Evolutionary conservation across 2,797 vertebrate species (phyloP).

Genomic region (Loris lydekkerianus): DNA sequence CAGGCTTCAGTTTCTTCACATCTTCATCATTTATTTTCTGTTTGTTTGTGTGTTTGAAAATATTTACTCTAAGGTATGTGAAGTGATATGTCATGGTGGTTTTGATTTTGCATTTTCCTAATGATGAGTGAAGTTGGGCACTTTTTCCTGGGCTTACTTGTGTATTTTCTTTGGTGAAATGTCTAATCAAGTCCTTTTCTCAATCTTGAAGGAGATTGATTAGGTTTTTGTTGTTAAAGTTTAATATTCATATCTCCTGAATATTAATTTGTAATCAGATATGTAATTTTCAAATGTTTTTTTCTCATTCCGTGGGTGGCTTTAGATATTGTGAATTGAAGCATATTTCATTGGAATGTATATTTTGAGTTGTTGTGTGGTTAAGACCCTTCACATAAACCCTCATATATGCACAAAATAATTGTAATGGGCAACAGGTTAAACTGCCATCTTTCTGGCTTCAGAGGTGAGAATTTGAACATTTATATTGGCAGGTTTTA

Average conservation of each 20-base stretch:
- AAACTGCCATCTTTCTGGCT: not conserved
- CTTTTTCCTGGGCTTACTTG: not conserved
- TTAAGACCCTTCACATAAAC: not conserved
- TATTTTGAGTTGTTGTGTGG: not conserved
- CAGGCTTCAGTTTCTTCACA: not conserved
- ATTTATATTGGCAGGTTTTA: not conserved
- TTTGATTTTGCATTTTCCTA: not conserved
- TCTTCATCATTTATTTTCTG: not conserved
- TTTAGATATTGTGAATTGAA: conserved; percentile 11
- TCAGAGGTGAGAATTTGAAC: not conserved
- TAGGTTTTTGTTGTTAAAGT: not conserved
- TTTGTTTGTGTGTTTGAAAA: not conserved
- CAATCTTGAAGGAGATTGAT: not conserved
- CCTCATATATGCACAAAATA: not conserved
- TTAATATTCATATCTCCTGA: not conserved
- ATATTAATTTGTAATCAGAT: not conserved
- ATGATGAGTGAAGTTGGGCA: not conserved
- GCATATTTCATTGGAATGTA: not conserved
- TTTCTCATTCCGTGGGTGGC: not conserved
- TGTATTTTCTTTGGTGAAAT: not conserved
- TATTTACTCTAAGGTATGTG: not conserved
- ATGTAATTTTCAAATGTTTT: not conserved
- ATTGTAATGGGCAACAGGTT: not conserved
- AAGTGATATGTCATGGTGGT: not conserved
- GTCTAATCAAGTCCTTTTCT: not conserved